phyloP scores from a whole-genome alignment of 2,888 invertebrate species.

The Anthrax anthrax region DNA sequence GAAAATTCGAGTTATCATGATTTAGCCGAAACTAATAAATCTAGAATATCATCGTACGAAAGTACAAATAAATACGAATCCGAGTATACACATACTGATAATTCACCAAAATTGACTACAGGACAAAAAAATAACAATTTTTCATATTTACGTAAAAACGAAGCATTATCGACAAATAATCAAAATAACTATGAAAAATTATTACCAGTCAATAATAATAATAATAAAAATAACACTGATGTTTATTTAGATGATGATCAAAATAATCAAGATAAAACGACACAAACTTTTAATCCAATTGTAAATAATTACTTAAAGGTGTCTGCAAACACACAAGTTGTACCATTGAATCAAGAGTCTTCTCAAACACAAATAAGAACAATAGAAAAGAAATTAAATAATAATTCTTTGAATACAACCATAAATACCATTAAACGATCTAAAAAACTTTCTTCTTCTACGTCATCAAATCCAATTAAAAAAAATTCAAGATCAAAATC shows the following conservation, averaged over 20 bases:
- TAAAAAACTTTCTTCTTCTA: background rate
- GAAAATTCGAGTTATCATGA: background rate
- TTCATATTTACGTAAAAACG: background rate
- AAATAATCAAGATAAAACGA: background rate
- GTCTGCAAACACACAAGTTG: constrained; percentile 18
- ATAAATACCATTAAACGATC: background rate
- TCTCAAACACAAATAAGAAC: background rate
- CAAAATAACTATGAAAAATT: background rate
- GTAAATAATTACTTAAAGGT: constrained; percentile 32
- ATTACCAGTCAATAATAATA: background rate
- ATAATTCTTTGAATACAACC: background rate
- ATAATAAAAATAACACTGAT: background rate
- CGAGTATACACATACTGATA: background rate
- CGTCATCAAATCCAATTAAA: no score
- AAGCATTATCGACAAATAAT: no score
- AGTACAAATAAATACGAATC: no score
- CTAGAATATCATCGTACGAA: no score
- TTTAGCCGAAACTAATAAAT: no score
- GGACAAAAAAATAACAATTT: background rate
- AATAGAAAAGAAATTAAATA: background rate
- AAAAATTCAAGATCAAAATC: constrained; percentile 9
- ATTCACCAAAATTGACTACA: background rate
- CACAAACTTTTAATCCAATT: constrained; percentile 15
- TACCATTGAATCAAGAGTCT: constrained; percentile 2
- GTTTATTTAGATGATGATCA: background rate